Conservation (phyloP, 2,113 vertebrate genomes). For the Bubo bubo region DNA sequence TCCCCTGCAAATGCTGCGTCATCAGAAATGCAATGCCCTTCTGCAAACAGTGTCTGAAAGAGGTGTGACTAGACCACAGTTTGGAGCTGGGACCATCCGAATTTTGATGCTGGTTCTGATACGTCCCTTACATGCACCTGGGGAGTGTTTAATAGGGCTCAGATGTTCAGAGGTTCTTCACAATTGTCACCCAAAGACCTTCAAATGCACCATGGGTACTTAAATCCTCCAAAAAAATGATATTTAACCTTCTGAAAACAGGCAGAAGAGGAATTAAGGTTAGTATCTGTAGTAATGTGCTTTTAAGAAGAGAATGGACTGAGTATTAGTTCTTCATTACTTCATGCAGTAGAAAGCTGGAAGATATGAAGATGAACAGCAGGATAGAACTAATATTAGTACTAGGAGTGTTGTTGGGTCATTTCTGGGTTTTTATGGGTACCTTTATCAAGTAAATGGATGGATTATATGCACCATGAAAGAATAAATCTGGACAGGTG, state of each 20-base stretch:
- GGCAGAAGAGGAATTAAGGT: slow-evolving; percentile 41
- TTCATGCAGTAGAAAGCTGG: not conserved
- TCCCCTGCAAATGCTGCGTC: slow-evolving; percentile 24
- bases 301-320: slow-evolving; percentile 1
- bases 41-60: slow-evolving; percentile 25
- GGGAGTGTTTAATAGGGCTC: not conserved
- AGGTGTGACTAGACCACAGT: not conserved
- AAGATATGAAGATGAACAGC: not conserved
- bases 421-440: not conserved
- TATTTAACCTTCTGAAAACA: not conserved
- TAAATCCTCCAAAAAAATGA: not conserved
- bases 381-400: not conserved
- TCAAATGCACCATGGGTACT: not conserved
- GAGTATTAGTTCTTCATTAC: not conserved
- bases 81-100: not conserved
- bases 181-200: not conserved
- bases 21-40: not conserved
- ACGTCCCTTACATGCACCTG: not conserved
- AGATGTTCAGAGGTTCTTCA: not conserved
- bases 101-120: not conserved
- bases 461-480: not conserved
- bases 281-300: slow-evolving; percentile 21
- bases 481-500: not conserved
- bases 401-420: not conserved
- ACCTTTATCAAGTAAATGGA: not conserved